Evolutionary conservation across 2,113 vertebrate species (phyloP).

Genomic region (Parus major): DNA sequence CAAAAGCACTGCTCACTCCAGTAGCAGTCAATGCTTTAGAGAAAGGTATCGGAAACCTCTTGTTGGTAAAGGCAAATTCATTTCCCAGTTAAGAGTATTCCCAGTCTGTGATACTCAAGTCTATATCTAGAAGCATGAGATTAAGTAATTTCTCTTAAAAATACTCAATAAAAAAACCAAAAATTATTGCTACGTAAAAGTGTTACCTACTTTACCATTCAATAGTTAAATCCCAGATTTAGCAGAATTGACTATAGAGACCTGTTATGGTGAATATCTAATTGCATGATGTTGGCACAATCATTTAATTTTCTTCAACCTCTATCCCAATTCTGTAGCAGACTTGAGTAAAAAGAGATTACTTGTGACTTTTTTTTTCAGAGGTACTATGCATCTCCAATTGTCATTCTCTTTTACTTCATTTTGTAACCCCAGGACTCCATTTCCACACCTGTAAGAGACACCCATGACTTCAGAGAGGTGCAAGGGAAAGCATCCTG

Average conservation of each 20-base stretch:
- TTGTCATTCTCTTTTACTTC: neutral
- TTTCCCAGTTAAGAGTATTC: neutral
- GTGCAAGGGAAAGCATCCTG: neutral
- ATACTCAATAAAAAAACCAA: neutral
- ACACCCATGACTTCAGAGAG: neutral
- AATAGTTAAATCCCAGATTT: neutral
- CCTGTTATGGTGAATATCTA: neutral
- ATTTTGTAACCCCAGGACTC: neutral
- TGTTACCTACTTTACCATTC: neutral
- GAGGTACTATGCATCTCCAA: neutral
- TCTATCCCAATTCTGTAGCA: neutral
- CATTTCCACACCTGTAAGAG: neutral
- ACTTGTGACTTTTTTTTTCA: neutral
- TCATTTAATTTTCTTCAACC: neutral
- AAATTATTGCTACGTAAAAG: neutral
- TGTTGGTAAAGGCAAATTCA: neutral
- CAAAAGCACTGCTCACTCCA: neutral
- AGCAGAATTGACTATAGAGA: neutral
- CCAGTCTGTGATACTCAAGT: neutral
- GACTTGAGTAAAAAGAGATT: neutral
- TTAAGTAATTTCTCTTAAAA: neutral
- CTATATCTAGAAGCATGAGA: neutral
- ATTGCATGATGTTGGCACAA: fast-evolving
- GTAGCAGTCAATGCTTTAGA: neutral
- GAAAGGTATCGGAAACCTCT: neutral